phyloP scores from a whole-genome alignment of 2,888 invertebrate species.

The Limnephilus auricula region DNA sequence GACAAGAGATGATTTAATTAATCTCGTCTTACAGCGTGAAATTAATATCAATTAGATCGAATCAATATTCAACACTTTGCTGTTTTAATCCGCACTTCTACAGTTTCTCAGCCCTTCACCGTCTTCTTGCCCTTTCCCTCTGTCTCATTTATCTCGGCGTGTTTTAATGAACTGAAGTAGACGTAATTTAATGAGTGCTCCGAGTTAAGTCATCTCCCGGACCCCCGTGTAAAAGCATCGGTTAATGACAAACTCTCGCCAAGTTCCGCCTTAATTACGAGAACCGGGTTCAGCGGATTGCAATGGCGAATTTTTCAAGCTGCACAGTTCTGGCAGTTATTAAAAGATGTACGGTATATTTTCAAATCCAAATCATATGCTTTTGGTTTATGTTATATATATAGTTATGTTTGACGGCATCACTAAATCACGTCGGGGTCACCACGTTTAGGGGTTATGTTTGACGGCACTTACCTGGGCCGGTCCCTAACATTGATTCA shows the following conservation, averaged over 20 bases:
- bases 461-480: too few relatives aligned
- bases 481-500: too few relatives aligned
- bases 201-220: constrained; percentile 19
- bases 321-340: neutral
- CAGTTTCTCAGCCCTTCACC: neutral
- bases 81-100: neutral
- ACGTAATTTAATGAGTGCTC: constrained; percentile 46
- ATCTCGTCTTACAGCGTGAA: neutral
- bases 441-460: too few relatives aligned
- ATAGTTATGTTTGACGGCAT: too few relatives aligned
- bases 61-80: constrained; percentile 27
- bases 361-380: too few relatives aligned
- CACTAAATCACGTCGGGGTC: too few relatives aligned
- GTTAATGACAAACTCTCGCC: constrained; percentile 42
- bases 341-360: neutral
- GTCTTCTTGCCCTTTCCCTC: neutral
- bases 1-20: neutral
- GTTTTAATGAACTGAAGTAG: constrained; percentile 37
- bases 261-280: constrained; percentile 13
- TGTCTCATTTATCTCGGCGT: neutral
- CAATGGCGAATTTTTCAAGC: constrained; percentile 23
- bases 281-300: neutral
- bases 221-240: constrained; percentile 6
- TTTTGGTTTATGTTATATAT: too few relatives aligned
- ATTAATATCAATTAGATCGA: neutral